Evolutionary conservation across 2,113 vertebrate species (phyloP).

Genomic region (Cynopterus brachyotis): DNA sequence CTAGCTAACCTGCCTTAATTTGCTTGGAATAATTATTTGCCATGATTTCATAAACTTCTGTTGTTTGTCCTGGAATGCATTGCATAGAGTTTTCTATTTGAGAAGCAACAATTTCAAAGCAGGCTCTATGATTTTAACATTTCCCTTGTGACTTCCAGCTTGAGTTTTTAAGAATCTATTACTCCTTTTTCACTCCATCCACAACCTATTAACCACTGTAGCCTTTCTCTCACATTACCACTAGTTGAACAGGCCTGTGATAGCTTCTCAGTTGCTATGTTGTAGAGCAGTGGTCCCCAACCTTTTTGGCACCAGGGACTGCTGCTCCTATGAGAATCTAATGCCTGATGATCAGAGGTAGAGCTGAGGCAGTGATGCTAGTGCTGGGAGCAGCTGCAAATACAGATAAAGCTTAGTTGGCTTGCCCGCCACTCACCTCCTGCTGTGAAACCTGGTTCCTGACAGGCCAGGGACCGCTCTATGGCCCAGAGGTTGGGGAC

Average conservation of each 20-base stretch:
- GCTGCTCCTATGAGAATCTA: no score
- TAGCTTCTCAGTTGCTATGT: neutral
- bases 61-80: neutral
- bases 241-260: neutral
- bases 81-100: neutral
- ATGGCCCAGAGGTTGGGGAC: no score
- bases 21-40: constrained; percentile 9
- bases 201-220: neutral
- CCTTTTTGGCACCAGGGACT: no score
- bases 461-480: no score
- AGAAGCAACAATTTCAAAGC: constrained; percentile 10
- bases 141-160: neutral
- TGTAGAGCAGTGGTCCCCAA: neutral
- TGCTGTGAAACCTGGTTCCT: no score
- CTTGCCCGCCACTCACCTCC: no score
- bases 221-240: neutral
- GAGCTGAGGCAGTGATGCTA: no score
- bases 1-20: neutral
- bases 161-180: neutral
- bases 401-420: no score
- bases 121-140: neutral
- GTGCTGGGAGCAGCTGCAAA: no score
- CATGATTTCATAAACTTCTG: neutral
- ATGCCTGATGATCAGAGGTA: no score
- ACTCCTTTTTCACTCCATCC: neutral